Evolutionary conservation across 2,113 vertebrate species (phyloP).

Genomic region (Gobius niger): DNA sequence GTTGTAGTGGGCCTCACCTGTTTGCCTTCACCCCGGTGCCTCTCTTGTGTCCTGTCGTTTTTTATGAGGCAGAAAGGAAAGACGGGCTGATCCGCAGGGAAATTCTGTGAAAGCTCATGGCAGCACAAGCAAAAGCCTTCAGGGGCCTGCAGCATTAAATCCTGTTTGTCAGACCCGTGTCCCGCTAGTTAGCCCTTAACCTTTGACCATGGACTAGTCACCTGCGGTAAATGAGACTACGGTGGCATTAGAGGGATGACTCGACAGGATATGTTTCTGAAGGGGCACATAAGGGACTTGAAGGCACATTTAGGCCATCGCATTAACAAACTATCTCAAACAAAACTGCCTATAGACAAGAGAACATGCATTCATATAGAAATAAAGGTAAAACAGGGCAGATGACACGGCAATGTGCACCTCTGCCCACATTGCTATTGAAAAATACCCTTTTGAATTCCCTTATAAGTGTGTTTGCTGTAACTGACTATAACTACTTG

Average conservation of each 20-base stretch:
- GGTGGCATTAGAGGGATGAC: background rate
- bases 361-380: background rate
- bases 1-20: constrained; percentile 30
- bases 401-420: no score
- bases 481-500: no score
- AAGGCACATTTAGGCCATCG: background rate
- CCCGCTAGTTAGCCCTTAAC: constrained; percentile 39
- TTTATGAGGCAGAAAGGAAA: constrained; percentile 28
- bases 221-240: constrained; percentile 43
- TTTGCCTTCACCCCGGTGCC: constrained; percentile 22
- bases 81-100: background rate
- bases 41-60: constrained; percentile 2
- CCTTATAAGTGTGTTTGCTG: no score
- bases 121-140: constrained; percentile 12
- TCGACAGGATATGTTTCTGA: background rate
- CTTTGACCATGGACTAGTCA: constrained; percentile 32
- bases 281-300: background rate
- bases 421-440: no score
- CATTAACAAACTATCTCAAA: background rate
- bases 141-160: constrained; percentile 42
- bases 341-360: background rate
- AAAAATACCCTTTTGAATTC: no score
- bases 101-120: constrained; percentile 18
- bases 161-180: constrained; percentile 28
- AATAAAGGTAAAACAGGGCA: background rate